Percentiles rank a stretch among this genome's conserved stretches.
Evolutionary conservation across 2,888 invertebrate species (phyloP).

Genomic region (Acleris literana): DNA sequence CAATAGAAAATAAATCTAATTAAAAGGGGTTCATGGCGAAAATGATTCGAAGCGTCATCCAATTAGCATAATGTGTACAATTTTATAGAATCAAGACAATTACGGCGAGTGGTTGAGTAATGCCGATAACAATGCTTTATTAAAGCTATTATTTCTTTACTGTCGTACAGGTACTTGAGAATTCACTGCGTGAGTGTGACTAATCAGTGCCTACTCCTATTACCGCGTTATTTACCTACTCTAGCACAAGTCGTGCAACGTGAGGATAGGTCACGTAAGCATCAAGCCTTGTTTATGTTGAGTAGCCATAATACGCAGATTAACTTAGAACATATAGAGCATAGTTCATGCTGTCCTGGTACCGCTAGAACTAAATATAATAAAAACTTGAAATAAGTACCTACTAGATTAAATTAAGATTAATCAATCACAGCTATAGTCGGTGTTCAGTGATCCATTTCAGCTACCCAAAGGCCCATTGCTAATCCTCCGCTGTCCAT

Average conservation of each 20-base stretch:
- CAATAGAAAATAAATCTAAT: constrained; percentile 29
- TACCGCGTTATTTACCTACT: constrained; percentile 37
- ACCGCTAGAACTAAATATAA: not conserved
- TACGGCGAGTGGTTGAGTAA: constrained; percentile 57
- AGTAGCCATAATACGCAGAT: constrained; percentile 16
- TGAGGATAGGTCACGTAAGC: constrained; percentile 77
- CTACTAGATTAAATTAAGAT: too few relatives aligned
- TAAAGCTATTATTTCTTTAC: constrained; percentile 36
- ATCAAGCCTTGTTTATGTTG: constrained; percentile 27
- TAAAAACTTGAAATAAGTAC: too few relatives aligned
- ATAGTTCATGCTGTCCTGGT: not conserved
- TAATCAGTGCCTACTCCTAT: constrained; percentile 20
- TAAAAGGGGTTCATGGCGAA: constrained; percentile 20
- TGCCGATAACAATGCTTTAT: constrained; percentile 47
- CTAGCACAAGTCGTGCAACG: constrained; percentile 54
- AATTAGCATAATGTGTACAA: constrained; percentile 47
- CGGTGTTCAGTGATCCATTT: too few relatives aligned
- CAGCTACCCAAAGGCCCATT: too few relatives aligned
- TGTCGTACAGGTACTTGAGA: constrained; percentile 18
- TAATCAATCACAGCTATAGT: too few relatives aligned
- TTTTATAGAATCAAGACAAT: constrained; percentile 53
- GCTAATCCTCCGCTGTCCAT: too few relatives aligned
- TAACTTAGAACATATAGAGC: not conserved
- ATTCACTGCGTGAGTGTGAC: constrained; percentile 31
- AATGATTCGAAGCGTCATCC: constrained; percentile 12